Evolutionary conservation across 2,113 vertebrate species (phyloP).

Genomic region (Salvelinus fontinalis): DNA sequence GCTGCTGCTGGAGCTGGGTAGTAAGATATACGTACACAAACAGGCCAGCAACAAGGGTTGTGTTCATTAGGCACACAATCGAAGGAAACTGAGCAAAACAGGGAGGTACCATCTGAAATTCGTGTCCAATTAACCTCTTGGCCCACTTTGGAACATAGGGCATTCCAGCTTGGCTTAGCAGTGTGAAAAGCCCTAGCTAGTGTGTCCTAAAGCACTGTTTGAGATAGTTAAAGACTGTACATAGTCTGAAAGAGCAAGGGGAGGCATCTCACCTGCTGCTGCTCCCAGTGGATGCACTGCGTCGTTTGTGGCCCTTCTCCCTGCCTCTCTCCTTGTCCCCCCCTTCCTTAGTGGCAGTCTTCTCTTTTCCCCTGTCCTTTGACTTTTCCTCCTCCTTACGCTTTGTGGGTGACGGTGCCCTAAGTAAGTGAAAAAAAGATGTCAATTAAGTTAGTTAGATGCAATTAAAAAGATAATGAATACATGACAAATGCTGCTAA

Average conservation of each 20-base stretch:
- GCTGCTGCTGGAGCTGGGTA: constrained; percentile 90
- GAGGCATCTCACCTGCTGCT: constrained; percentile 81
- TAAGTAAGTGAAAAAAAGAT: constrained; percentile 36
- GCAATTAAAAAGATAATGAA: background rate
- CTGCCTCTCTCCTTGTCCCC: constrained; percentile 90
- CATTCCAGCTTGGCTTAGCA: too few relatives aligned
- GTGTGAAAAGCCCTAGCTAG: too few relatives aligned
- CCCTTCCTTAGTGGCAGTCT: constrained; percentile 81
- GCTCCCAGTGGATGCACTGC: constrained; percentile 92
- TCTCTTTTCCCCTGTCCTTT: constrained; percentile 93
- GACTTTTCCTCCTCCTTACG: constrained; percentile 94
- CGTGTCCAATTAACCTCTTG: too few relatives aligned
- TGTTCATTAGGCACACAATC: too few relatives aligned
- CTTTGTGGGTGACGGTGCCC: constrained; percentile 96
- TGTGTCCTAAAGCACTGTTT: too few relatives aligned
- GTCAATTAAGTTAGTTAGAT: background rate
- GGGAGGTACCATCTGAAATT: too few relatives aligned
- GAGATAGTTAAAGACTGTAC: too few relatives aligned
- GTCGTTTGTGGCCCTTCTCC: constrained; percentile 89
- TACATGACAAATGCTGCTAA: background rate
- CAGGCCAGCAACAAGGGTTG: background rate
- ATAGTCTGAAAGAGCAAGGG: background rate
- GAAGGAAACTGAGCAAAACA: too few relatives aligned
- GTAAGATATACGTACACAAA: background rate
- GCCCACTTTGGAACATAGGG: too few relatives aligned